Evolutionary conservation across 2,797 vertebrate genomes (phyloP), one percentile per base, ranked within the genome.

Genomic region (Antennarius maculatus): DNA sequence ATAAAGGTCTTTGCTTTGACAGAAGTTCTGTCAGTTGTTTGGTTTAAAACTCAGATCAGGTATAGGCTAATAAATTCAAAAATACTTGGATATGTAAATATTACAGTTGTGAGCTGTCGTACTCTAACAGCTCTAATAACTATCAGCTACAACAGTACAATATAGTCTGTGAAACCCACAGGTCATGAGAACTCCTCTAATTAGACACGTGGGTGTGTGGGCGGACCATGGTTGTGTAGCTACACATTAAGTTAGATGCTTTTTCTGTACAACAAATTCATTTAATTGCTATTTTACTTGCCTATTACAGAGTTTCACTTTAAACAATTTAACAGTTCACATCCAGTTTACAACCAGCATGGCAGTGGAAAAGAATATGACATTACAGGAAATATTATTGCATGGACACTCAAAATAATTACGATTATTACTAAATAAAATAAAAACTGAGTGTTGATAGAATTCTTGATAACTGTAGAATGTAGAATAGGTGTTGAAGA

Each of bases 401-500:
- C 23, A 23, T 23, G 23, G 23, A 23, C 23, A 23, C 23, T 23
- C 23, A 23, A 23, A 23, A 23, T 23, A 23, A 23, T 23, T 23
- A 23, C 23, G 23, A 23, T 23, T 23, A 23, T 23, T 23, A 23
- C 2, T 23, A 23, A 23, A 23, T 23, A 23, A 23, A 23, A 23
- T 23, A 1, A 23, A 23, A 23, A 23, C 23, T 23, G 23, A 23
- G 23, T 23, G 23, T 23, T 23, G 23, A 23, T 23, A 23, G 23
- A 23, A 23, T 23, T 23, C 23, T 23, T 23, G 23, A 23, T 1
- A 23, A 23, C 23, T 23, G 23, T 23, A 23, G 23, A 29, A 92
- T 77, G 87, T 91, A 23, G 91, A 91, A 91, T 92, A 91, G 85
- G 86, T 92, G 88, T 93, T 89, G 89, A 90, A 82, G 83, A 88